Evolutionary conservation across 1,140 invertebrate genomes (phyloP).

Genomic region (Antheraea mylitta): DNA sequence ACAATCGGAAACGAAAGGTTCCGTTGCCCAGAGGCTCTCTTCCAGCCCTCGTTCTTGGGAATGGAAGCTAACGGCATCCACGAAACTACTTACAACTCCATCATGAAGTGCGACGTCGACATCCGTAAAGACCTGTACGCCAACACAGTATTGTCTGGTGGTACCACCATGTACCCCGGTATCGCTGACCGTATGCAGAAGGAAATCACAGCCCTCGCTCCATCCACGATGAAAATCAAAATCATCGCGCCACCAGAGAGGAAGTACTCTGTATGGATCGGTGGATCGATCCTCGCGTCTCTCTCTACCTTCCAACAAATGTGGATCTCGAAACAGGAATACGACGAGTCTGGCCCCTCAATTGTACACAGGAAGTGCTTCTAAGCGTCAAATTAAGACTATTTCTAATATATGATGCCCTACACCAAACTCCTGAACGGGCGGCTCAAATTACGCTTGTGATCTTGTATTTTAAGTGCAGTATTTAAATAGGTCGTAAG

Average conservation of each 20-base stretch:
- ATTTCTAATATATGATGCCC: conserved; percentile 66
- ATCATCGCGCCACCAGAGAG: conserved; percentile 93
- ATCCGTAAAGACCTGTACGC: conserved; percentile 96
- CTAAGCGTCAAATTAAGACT: conserved; percentile 80
- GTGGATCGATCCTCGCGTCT: conserved; percentile 93
- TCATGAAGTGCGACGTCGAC: conserved; percentile 96
- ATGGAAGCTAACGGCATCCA: conserved; percentile 92
- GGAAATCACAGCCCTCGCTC: conserved; percentile 93
- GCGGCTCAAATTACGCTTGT: conserved; percentile 74
- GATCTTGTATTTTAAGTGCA: conserved; percentile 71
- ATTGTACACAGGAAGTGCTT: conserved; percentile 93
- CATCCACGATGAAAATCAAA: conserved; percentile 95
- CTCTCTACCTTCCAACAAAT: conserved; percentile 95
- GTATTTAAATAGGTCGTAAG: conserved; percentile 75
- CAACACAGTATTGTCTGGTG: conserved; percentile 94
- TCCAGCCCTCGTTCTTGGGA: conserved; percentile 94
- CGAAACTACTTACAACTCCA: conserved; percentile 94
- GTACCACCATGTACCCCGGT: conserved; percentile 96
- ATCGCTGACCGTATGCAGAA: conserved; percentile 92
- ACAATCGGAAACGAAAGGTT: conserved; percentile 97
- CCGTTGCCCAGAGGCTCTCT: conserved; percentile 95
- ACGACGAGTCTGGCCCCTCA: conserved; percentile 91
- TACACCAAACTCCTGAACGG: conserved; percentile 58
- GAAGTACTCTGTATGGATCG: conserved; percentile 93
- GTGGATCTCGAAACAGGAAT: conserved; percentile 95